Evolutionary conservation across 2,888 invertebrate genomes (phyloP), one percentile per base, ranked within the genome.

Genomic region (Hypolimnas misippus): DNA sequence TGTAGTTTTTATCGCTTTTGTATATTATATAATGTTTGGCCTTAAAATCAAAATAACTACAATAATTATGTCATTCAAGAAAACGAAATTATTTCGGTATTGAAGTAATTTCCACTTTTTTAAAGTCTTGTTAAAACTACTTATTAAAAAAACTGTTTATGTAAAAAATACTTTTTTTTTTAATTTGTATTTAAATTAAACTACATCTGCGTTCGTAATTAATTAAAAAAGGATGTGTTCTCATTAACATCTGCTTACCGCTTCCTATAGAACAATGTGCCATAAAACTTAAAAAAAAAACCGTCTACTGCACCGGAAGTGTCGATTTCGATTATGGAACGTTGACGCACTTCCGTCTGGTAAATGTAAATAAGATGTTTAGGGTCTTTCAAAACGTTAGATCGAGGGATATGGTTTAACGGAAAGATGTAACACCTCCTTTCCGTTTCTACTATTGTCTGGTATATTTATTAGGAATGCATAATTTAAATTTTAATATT

Each of bases 251-350:
- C 42, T 42, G 42, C 42, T 17, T 10, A 7, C 3, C 8, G 17
- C 17, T 17, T 42, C 42, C 40, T 29, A 29, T 6, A 8, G 42
- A 42, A 42, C 42, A 42, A 42, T 42, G 42, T 14, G 35, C n/a
- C 4, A 7, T 40, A 40, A 8, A 6, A 12, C 33, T 12, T 7
- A 17, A 42, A 42, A 42, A 42, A 42, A 42, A 10, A 8, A 16
- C 51, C 42, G 31, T 55, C 50, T 33, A 74, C 12, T 10, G 4
- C n/a, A 25, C 21, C 81, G 83, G 81, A 81, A 78, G 84, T 80
- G 80, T 81, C 79, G 79, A 78, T 82, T 81, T 83, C 82, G 81
- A 83, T 81, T 83, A 82, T 81, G 81, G 76, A 68, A 71, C 75
- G 75, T 76, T 76, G 78, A 76, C 71, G 75, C 75, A 76, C 70